A percentile compares a stretch with the other conserved stretches of the same genome.
These are phyloP conservation scores for Drosophila barbarae DNA, from an alignment of 2,888 invertebrate species.

Conservation along the genomic window DNA sequence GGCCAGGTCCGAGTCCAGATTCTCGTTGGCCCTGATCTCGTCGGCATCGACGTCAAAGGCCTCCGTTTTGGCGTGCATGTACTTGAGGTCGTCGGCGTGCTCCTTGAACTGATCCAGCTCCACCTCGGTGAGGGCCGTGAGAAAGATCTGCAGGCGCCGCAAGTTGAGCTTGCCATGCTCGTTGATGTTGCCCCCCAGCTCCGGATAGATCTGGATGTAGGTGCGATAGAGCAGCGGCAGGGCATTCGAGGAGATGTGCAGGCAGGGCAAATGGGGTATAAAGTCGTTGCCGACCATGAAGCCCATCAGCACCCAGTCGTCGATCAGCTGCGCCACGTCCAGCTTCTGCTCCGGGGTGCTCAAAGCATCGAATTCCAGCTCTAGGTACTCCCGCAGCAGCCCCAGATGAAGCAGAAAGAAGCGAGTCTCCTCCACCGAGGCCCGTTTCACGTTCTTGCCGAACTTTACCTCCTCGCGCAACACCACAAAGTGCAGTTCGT, in stretches of 20 bases:
- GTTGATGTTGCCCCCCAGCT: constrained; percentile 96
- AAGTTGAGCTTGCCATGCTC: constrained; percentile 92
- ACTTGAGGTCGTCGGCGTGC: constrained; percentile 89
- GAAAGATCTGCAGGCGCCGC: constrained; percentile 90
- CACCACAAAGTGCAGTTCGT: constrained; percentile 96
- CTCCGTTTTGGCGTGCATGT: constrained; percentile 86
- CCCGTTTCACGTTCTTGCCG: constrained; percentile 84
- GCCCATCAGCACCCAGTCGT: constrained; percentile 99
- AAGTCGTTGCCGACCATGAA: constrained; percentile 99
- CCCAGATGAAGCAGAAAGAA: constrained; percentile 96
- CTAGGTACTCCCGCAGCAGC: constrained; percentile 93
- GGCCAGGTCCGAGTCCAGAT: constrained; percentile 67
- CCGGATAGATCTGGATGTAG: constrained; percentile 92
- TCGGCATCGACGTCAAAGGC: constrained; percentile 75
- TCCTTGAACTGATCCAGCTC: constrained; percentile 89
- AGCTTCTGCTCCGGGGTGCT: constrained; percentile 84
- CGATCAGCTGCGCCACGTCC: constrained; percentile 94
- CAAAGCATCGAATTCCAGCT: constrained; percentile 91
- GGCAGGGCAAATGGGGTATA: constrained; percentile 95
- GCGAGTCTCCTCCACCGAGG: constrained; percentile 92
- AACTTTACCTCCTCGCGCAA: constrained; percentile 95
- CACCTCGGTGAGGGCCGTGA: constrained; percentile 86
- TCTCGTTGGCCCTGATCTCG: constrained; percentile 57
- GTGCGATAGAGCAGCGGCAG: constrained; percentile 91
- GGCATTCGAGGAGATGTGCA: constrained; percentile 95